Evolutionary conservation across 2,113 vertebrate genomes (phyloP).

Genomic region (Peucedramus taeniatus): DNA sequence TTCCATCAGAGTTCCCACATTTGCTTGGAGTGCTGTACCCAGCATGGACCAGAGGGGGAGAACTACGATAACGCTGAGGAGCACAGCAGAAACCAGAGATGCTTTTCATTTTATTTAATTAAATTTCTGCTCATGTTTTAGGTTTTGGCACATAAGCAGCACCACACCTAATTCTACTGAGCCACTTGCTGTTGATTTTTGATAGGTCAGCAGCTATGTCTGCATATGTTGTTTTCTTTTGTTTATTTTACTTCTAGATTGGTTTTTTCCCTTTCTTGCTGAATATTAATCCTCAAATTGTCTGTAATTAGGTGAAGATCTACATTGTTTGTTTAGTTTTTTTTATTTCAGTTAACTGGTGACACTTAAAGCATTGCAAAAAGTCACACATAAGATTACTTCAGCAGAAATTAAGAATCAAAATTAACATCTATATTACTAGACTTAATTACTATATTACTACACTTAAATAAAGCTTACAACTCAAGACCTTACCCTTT

Average conservation of each 20-base stretch:
- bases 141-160: background rate
- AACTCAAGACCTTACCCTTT: background rate
- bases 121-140: background rate
- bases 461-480: background rate
- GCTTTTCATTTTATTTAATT: background rate
- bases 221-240: background rate
- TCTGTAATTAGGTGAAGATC: background rate
- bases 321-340: rapidly evolving
- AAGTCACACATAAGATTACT: background rate
- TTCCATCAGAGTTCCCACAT: rapidly evolving
- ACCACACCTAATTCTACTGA: background rate
- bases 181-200: background rate
- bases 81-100: background rate
- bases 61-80: background rate
- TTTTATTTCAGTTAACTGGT: background rate
- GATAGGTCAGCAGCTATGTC: background rate
- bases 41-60: background rate
- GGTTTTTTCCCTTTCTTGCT: background rate
- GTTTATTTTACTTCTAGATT: background rate
- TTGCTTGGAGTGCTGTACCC: background rate
- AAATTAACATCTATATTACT: background rate
- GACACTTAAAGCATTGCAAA: background rate
- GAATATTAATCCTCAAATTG: background rate
- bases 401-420: background rate
- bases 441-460: background rate